Percentiles rank a stretch among this genome's conserved stretches.
phyloP scores from a whole-genome alignment of 2,113 vertebrate genomes.

The Rhabdornis inornatus region DNA sequence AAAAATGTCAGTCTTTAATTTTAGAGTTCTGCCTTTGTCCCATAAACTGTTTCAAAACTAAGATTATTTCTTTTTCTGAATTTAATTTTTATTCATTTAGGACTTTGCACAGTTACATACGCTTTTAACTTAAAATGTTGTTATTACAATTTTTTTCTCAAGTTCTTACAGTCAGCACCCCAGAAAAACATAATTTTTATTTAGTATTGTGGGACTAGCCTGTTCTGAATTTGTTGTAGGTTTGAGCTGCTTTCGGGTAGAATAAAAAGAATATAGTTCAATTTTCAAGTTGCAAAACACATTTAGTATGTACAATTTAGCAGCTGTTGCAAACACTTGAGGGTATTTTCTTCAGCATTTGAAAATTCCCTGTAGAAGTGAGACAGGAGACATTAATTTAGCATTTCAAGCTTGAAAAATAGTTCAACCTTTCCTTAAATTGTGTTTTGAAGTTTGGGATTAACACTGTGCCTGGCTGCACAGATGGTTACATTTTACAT shows the following conservation, averaged over 20 bases:
- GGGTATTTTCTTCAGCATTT: background rate
- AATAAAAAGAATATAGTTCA: background rate
- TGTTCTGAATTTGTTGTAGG: background rate
- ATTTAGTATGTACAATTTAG: background rate
- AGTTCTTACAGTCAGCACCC: background rate
- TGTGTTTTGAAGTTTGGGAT: background rate
- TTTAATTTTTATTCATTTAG: background rate
- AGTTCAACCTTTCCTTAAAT: slow-evolving; percentile 20
- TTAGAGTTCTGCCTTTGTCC: background rate
- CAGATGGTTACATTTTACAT: slow-evolving; percentile 6
- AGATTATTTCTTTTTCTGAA: background rate
- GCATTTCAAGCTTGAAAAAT: slow-evolving; percentile 16
- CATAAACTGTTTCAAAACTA: background rate
- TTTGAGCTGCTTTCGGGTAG: background rate
- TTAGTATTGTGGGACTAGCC: background rate
- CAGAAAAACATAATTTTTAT: background rate
- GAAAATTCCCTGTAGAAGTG: background rate
- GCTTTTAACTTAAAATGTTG: background rate
- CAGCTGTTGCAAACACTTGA: background rate
- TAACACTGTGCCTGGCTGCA: background rate
- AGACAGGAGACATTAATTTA: slow-evolving; percentile 3
- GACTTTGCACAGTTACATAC: background rate
- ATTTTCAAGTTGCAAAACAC: background rate
- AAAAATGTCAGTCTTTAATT: background rate
- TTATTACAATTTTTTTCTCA: background rate